Evolutionary conservation across 1,140 invertebrate species (phyloP).

Genomic region (Drosophila gunungcola): DNA sequence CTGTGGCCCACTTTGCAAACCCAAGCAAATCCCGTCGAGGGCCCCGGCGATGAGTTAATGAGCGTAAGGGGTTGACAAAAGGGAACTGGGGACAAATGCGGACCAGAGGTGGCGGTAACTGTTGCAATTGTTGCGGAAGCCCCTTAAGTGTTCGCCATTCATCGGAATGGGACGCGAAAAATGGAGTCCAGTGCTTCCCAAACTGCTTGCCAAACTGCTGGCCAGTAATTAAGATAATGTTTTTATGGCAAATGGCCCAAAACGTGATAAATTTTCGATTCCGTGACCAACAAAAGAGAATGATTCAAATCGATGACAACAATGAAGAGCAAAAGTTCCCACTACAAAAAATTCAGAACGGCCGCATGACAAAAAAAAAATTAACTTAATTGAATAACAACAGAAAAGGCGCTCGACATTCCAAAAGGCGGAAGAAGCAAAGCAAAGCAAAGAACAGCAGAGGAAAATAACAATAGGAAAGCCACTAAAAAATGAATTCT

Average conservation of each 20-base stretch:
- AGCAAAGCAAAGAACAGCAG: constrained; percentile 15
- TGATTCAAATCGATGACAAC: constrained; percentile 37
- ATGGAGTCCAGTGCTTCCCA: constrained; percentile 7
- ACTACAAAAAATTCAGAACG: constrained; percentile 21
- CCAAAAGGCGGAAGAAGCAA: constrained; percentile 48
- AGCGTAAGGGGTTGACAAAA: constrained; percentile 55
- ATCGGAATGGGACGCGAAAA: constrained; percentile 9
- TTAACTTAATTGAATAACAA: constrained; percentile 67
- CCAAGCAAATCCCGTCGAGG: constrained; percentile 45
- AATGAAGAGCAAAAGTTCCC: constrained; percentile 21
- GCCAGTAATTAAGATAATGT: constrained; percentile 16
- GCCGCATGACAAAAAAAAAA: constrained; percentile 9
- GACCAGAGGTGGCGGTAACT: constrained; percentile 5
- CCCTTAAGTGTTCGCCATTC: constrained; percentile 39
- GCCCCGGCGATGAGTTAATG: constrained; percentile 45
- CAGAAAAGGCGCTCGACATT: constrained; percentile 63
- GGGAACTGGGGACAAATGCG: constrained; percentile 17
- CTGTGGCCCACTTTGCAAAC: constrained; percentile 17
- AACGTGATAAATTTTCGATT: constrained; percentile 26
- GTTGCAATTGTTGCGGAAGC: constrained; percentile 50
- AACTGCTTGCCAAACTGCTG: constrained; percentile 16
- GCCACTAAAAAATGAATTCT: constrained; percentile 33
- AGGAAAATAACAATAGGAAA: constrained; percentile 39
- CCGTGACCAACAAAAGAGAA: constrained; percentile 26
- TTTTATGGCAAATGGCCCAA: constrained; percentile 10